Conservation (phyloP, 2,113 vertebrate genomes). For the Cryptotis parvus region DNA sequence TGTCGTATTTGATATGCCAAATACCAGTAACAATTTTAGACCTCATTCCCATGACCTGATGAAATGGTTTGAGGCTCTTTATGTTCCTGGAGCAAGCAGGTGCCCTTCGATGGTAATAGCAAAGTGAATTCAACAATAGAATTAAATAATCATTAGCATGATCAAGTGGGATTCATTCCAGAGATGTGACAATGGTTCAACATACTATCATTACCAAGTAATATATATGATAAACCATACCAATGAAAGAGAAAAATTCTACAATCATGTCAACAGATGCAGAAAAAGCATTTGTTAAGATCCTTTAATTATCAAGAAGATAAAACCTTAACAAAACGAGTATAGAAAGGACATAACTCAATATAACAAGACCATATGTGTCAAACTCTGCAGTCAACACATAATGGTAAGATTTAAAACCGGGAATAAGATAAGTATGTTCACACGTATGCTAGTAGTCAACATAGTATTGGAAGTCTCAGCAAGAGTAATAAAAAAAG, state of each 20-base stretch:
- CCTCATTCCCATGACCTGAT: no score
- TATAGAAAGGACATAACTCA: not conserved
- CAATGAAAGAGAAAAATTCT: not conserved
- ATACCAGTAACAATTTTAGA: no score
- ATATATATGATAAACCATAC: not conserved
- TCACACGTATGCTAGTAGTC: not conserved
- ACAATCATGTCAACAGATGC: not conserved
- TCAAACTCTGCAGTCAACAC: not conserved
- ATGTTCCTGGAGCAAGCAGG: no score
- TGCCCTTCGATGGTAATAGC: no score
- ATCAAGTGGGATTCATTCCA: not conserved
- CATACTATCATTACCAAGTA: not conserved
- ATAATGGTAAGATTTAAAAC: not conserved
- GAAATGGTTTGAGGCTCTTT: no score
- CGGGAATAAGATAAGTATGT: not conserved
- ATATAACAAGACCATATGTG: not conserved
- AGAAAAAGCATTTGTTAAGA: not conserved
- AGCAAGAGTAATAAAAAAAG: not conserved
- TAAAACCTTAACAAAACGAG: not conserved
- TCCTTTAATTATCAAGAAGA: not conserved
- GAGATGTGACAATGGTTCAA: no score
- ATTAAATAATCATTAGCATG: not conserved
- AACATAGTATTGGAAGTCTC: not conserved
- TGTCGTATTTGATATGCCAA: no score
- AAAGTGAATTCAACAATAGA: not conserved